Base-by-base conservation (phyloP, 2,888 invertebrate genomes). In the Erpobdella octoculata region DNA sequence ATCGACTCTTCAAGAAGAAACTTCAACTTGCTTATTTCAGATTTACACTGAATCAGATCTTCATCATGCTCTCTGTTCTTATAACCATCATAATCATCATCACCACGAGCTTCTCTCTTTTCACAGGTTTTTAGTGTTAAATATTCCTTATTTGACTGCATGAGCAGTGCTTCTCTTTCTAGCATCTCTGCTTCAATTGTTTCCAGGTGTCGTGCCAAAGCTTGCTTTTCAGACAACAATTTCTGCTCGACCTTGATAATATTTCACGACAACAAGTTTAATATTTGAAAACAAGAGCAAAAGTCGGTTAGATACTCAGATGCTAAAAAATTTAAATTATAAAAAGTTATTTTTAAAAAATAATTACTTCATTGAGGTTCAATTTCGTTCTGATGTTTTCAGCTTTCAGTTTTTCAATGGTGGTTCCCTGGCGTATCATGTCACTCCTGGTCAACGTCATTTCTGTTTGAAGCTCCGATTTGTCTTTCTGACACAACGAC, bases 131-230 rank as follows among this genome's bases (percentile, higher is more conserved):
- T 59, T 28, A 68, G 28, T 5, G 79, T 79, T 67, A 69, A 67
- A 48, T 72, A 79, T 74, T 83, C 82, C 38, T 80, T 78, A 73
- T 83, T 80, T 53, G 84, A 79, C 74, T 83, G 83, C 62, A 81
- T 79, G 73, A 84, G 82, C 6, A 82, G 79, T 0, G 84, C 81
- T 76, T 85, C 85, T 5, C 85, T 76, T 69, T 84, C 84, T 78
- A 84, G 78, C 83, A 85, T 84, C 73, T 85, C 85, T n/a, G 82
- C 80, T 77, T 84, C 83, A 69, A 85, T 84, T 9, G 79, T 78
- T 76, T 85, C 85, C 72, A 85, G 75, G 74, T 85, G 84, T 48
- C 81, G 79, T 71, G 85, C 82, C 41, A 85, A 78, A 28, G 79
- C 74, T 75, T 84, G 83, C 76, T 85, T 85, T 73, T 85, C 85